Percentiles rank a stretch among this genome's conserved stretches.
Evolutionary conservation across 1,140 invertebrate genomes (phyloP).

Genomic region (Doryteuthis pealeii): DNA sequence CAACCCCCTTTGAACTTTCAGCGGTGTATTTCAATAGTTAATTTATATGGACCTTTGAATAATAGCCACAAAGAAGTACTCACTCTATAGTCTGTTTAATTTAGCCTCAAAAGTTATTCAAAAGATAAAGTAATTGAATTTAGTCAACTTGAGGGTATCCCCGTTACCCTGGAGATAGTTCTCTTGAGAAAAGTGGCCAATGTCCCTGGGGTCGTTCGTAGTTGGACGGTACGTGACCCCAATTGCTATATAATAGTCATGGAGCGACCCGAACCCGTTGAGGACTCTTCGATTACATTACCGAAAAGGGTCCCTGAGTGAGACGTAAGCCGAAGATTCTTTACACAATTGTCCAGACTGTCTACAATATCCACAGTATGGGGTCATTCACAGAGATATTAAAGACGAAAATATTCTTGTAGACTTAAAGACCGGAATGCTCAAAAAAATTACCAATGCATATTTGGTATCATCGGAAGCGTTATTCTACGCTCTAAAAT

Average conservation of each 20-base stretch:
- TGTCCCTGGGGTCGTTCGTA: constrained; percentile 67
- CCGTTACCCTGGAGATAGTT: constrained; percentile 68
- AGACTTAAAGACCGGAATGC: constrained; percentile 64
- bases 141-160: constrained; percentile 58
- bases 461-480: no score
- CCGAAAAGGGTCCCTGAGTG: constrained; percentile 67
- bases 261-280: constrained; percentile 68
- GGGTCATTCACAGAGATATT: constrained; percentile 69
- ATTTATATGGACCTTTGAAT: no score
- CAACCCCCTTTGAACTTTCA: no score
- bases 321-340: constrained; percentile 64
- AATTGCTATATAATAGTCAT: constrained; percentile 68
- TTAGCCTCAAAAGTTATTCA: constrained; percentile 69
- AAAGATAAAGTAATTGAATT: constrained; percentile 68
- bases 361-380: constrained; percentile 56
- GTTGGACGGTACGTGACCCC: constrained; percentile 66
- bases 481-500: no score
- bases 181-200: constrained; percentile 66
- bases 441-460: no score
- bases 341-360: constrained; percentile 61
- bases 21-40: no score
- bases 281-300: constrained; percentile 74
- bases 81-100: no score
- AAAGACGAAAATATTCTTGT: constrained; percentile 74
- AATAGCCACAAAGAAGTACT: no score